Conservation (phyloP, 1,140 invertebrate genomes). For the Cephus cinctus region DNA sequence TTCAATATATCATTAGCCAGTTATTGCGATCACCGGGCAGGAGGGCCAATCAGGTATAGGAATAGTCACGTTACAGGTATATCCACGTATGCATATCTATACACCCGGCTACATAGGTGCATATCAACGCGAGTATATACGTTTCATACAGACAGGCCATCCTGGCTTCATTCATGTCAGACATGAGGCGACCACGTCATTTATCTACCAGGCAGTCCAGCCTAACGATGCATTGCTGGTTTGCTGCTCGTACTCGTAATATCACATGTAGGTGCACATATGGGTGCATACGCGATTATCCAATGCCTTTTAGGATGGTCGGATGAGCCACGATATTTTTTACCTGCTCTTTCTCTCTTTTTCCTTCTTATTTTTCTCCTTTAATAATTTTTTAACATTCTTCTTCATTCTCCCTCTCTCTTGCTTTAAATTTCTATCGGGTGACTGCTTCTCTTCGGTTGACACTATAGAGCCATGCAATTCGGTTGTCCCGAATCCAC, state of each 20-base stretch:
- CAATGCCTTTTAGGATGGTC: neutral
- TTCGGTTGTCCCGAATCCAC: too few relatives aligned
- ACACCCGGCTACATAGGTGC: too few relatives aligned
- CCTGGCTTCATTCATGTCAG: constrained; percentile 47
- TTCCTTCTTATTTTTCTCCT: neutral
- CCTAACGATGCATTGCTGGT: constrained; percentile 46
- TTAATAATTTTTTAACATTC: constrained; percentile 5
- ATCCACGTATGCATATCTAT: constrained; percentile 16
- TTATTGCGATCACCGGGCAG: constrained; percentile 37
- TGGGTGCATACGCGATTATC: neutral
- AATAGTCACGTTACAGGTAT: too few relatives aligned
- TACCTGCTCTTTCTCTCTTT: neutral
- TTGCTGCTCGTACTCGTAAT: constrained; percentile 8
- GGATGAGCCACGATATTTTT: neutral
- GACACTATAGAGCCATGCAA: too few relatives aligned
- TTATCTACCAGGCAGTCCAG: constrained; percentile 38
- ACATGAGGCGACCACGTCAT: constrained; percentile 45
- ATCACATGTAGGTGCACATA: constrained; percentile 11
- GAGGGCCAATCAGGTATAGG: too few relatives aligned
- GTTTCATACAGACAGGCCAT: constrained; percentile 32
- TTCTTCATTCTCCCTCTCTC: neutral
- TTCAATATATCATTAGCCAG: constrained; percentile 44
- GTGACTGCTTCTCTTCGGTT: too few relatives aligned
- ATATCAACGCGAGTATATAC: constrained; percentile 17
- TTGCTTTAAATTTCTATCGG: too few relatives aligned